phyloP scores from a whole-genome alignment of 1,140 invertebrate genomes.

The Stegodyphus dumicola region DNA sequence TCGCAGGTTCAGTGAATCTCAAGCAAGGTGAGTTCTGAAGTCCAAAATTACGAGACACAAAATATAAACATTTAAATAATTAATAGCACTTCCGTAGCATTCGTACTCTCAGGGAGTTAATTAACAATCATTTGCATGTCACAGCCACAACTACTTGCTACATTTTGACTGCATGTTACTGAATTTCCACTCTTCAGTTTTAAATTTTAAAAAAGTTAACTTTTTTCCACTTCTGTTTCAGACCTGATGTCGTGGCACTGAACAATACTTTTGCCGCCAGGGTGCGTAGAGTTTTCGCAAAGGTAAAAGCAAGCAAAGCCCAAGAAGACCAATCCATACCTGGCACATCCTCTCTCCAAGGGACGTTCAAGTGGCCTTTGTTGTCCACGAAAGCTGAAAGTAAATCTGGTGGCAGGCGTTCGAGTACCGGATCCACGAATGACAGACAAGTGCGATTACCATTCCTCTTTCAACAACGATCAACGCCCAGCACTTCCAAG shows the following conservation, averaged over 20 bases:
- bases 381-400: background rate
- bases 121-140: too few species aligned
- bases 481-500: background rate
- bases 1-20: slow-evolving; percentile 44
- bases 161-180: too few species aligned
- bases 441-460: background rate
- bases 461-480: slow-evolving; percentile 5
- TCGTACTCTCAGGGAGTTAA: too few species aligned
- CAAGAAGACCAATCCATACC: slow-evolving; percentile 10
- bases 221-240: background rate
- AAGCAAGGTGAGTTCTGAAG: slow-evolving; percentile 1
- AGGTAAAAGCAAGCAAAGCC: slow-evolving; percentile 29
- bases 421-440: slow-evolving; percentile 42
- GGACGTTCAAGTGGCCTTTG: slow-evolving; percentile 20
- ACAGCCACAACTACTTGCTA: too few species aligned
- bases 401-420: slow-evolving; percentile 9
- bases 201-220: too few species aligned
- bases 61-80: too few species aligned
- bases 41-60: too few species aligned
- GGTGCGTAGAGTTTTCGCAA: slow-evolving; percentile 46
- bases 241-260: slow-evolving; percentile 24
- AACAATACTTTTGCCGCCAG: slow-evolving; percentile 48
- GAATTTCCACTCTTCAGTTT: too few species aligned
- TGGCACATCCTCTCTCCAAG: background rate
- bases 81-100: too few species aligned